These are phyloP conservation scores for Diaperis boleti DNA, from an alignment of 2,888 invertebrate genomes.

Conservation along the genomic window DNA sequence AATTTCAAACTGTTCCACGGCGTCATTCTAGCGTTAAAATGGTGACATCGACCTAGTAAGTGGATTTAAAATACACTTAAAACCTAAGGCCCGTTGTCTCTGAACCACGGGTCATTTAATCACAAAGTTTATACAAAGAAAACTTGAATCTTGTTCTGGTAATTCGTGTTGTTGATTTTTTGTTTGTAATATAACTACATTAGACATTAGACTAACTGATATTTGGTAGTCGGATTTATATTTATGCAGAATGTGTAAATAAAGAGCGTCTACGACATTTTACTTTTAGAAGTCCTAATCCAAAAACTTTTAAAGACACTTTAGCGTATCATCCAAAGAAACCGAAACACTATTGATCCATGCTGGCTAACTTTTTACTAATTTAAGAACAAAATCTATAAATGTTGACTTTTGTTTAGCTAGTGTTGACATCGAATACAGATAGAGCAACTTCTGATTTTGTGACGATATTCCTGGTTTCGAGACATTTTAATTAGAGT, in stretches of 20 bases:
- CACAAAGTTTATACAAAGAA: slow-evolving; percentile 19
- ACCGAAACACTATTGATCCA: too few species aligned
- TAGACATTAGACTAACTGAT: too few species aligned
- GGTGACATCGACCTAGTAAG: slow-evolving; percentile 6
- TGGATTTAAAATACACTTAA: slow-evolving; percentile 27
- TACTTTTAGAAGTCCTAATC: too few species aligned
- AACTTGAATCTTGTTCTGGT: slow-evolving; percentile 7
- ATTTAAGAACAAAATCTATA: not conserved
- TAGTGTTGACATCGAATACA: not conserved
- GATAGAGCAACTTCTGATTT: not conserved
- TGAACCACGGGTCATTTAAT: slow-evolving; percentile 17
- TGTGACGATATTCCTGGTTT: not conserved
- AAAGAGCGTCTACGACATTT: too few species aligned
- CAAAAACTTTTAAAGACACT: too few species aligned
- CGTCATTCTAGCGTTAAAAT: slow-evolving; percentile 20
- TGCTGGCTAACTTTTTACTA: not conserved
- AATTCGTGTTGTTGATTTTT: not conserved
- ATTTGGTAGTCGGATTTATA: too few species aligned
- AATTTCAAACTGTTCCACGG: slow-evolving; percentile 16
- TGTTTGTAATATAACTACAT: not conserved
- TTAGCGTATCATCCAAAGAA: too few species aligned
- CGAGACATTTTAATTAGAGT: not conserved
- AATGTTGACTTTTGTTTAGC: not conserved
- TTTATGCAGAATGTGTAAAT: too few species aligned
- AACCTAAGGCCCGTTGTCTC: slow-evolving; percentile 9